Evolutionary conservation across 2,797 vertebrate species (phyloP), one percentile per base, ranked within the genome.

Genomic region (Echiichthys vipera): DNA sequence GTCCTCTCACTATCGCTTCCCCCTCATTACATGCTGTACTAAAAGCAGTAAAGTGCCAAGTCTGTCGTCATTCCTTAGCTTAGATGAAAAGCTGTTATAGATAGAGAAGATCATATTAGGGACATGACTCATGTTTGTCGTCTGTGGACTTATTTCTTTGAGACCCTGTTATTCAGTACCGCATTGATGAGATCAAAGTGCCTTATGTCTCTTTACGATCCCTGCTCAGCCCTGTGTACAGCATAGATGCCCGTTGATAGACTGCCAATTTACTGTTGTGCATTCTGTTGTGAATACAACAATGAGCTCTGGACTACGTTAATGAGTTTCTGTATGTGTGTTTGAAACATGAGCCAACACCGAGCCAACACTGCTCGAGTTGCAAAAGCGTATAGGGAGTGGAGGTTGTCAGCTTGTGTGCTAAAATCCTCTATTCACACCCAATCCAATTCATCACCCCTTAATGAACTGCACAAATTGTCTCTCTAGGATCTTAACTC

Each of bases 401-500:
- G 20, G 70, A 27, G 42, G 75, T 67, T 84, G 84, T 84, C 86
- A 84, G 77, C 72, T 78, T 45, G 77, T 72, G 56, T 77, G 77
- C 78, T 84, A 80, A 89, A 84, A 70, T 64, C 69, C 66, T 87
- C 80, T 77, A 70, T 89, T 84, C 81, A 81, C 74, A 59, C 71
- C 57, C 91, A 93, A 94, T 92, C 87, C 87, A 94, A 93, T 94
- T 93, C 86, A 93, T 94, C 93, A 93, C 78, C 69, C 54, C 65
- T 78, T 93, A 94, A 94, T 94, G 86, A 89, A 90, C 91, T 91
- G 84, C 83, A 89, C 88, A 93, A 89, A 91, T 91, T 80, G 92
- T 89, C 84, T 90, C 86, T 86, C 86, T 77, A 81, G 88, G 78
- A 89, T 85, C 84, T 86, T 83, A 84, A 85, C 76, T 79, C 24